Evolutionary conservation across 2,113 vertebrate genomes (phyloP).

Genomic region (Pomatostomus ruficeps): DNA sequence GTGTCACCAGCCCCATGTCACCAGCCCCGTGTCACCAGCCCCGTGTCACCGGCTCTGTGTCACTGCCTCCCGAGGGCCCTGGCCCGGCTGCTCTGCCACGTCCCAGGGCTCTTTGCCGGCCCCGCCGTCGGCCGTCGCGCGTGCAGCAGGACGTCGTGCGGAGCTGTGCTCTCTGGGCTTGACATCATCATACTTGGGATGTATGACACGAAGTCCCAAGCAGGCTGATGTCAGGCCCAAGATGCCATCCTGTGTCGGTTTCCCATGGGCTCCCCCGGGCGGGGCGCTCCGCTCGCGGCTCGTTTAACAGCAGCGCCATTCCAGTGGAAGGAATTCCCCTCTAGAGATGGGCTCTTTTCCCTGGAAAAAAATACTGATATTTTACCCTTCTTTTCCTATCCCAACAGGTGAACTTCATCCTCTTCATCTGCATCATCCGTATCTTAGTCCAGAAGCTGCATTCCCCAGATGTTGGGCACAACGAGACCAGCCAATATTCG

Average conservation of each 20-base stretch:
- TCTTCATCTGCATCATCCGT: constrained; percentile 93
- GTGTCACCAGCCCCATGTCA: too few species aligned
- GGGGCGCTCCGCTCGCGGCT: constrained; percentile 20
- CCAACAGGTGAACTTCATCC: constrained; percentile 86
- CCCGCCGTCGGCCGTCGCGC: constrained; percentile 2
- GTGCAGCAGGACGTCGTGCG: constrained; percentile 49
- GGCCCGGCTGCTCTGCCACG: too few species aligned
- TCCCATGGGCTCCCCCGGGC: neutral
- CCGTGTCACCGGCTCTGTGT: too few species aligned
- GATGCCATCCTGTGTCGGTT: constrained; percentile 68
- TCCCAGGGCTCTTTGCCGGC: constrained; percentile 4
- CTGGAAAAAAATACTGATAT: neutral
- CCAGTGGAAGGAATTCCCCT: neutral
- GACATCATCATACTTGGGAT: constrained; percentile 78
- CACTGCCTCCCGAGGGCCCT: too few species aligned
- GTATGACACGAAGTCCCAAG: constrained; percentile 71
- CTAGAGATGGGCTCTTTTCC: neutral
- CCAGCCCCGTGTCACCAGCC: too few species aligned
- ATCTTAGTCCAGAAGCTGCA: constrained; percentile 94
- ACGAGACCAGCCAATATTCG: constrained; percentile 89
- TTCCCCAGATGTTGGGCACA: constrained; percentile 87
- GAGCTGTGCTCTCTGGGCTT: constrained; percentile 72
- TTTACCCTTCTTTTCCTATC: neutral
- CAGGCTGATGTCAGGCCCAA: constrained; percentile 74
- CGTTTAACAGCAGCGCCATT: neutral